phyloP scores from a whole-genome alignment of 2,113 vertebrate genomes.

The western clawed frog (Xenopus tropicalis) region DNA sequence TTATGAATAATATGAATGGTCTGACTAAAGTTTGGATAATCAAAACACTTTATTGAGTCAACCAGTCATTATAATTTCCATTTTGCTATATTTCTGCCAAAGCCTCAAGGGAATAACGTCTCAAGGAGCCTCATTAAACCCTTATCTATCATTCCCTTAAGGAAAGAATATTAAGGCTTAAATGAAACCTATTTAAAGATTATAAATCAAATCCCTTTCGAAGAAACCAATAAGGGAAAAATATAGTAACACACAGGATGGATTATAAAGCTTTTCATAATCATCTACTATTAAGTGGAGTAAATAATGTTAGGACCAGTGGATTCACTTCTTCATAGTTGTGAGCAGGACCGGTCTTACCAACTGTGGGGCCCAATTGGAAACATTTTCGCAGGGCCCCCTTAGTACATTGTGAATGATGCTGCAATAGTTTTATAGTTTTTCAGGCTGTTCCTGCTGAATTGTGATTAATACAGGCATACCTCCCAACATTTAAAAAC shows the following conservation, averaged over 20 bases:
- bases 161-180: slow-evolving; percentile 40
- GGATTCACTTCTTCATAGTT: no score
- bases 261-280: neutral
- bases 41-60: slow-evolving; percentile 38
- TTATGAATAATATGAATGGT: neutral
- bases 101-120: slow-evolving; percentile 6
- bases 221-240: neutral
- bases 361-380: no score
- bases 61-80: neutral
- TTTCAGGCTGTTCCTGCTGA: no score
- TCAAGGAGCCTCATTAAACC: slow-evolving; percentile 11
- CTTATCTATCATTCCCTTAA: slow-evolving; percentile 34
- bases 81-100: slow-evolving; percentile 15
- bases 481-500: no score
- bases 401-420: no score
- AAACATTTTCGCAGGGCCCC: no score
- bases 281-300: neutral
- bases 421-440: no score
- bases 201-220: slow-evolving; percentile 34
- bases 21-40: neutral
- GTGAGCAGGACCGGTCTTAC: no score
- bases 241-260: neutral
- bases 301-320: no score
- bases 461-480: no score
- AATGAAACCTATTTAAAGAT: slow-evolving; percentile 46